phyloP scores from a whole-genome alignment of 2,888 invertebrate species.

The Heliothis peltigera region DNA sequence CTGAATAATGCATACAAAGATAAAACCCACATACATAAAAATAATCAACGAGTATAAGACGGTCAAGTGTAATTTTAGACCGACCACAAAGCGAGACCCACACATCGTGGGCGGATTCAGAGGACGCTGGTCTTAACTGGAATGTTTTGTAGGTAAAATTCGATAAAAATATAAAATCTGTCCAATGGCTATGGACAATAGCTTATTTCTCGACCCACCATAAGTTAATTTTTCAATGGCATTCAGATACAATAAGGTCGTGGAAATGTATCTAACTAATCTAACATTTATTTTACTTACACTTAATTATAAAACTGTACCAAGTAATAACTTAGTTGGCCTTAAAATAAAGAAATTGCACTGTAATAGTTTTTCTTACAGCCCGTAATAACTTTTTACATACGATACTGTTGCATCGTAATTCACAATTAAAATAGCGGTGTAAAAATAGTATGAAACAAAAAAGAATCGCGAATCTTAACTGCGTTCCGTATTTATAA shows the following conservation, averaged over 20 bases:
- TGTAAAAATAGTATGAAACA: neutral
- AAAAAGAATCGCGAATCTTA: neutral
- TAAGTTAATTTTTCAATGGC: too few species aligned
- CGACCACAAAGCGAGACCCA: conserved; percentile 6
- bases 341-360: neutral
- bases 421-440: neutral
- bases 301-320: too few species aligned
- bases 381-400: neutral
- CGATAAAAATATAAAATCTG: conserved; percentile 13
- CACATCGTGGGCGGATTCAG: conserved; percentile 5
- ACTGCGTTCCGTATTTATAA: conserved; percentile 1
- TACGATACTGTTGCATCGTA: neutral
- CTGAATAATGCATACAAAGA: conserved; percentile 26
- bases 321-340: too few species aligned
- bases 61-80: conserved; percentile 16
- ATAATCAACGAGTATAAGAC: conserved; percentile 8
- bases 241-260: too few species aligned
- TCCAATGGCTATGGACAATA: conserved; percentile 11
- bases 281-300: too few species aligned
- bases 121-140: conserved; percentile 12
- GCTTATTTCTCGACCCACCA: too few species aligned
- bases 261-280: too few species aligned
- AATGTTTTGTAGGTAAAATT: conserved; percentile 11
- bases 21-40: conserved; percentile 10
- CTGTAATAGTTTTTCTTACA: neutral